Percentiles rank a stretch among this genome's conserved stretches.
Conservation (phyloP, 2,113 vertebrate genomes). For the Myiozetetes cayanensis region DNA sequence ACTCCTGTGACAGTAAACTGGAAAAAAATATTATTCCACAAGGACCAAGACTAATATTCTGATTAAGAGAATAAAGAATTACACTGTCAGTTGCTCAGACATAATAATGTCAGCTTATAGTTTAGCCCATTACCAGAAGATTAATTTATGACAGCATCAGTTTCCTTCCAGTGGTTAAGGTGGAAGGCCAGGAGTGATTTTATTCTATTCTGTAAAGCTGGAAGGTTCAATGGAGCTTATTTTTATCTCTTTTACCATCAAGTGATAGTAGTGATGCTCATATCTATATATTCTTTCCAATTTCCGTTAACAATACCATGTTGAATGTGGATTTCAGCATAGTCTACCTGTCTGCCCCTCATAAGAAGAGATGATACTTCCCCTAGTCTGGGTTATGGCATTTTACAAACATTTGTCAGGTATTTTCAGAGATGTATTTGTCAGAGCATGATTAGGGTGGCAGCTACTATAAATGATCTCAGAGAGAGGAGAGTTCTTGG, state of each 20-base stretch:
- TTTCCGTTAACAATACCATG: neutral
- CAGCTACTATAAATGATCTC: neutral
- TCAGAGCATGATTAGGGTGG: neutral
- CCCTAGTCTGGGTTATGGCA: neutral
- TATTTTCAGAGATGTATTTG: neutral
- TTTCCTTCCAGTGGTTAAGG: neutral
- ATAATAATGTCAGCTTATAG: neutral
- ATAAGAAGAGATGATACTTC: neutral
- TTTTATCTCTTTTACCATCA: neutral
- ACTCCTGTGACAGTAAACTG: neutral
- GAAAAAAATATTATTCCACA: neutral
- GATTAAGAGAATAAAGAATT: neutral
- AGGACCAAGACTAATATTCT: neutral
- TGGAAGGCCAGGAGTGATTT: neutral
- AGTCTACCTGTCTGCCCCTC: neutral
- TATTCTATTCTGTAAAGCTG: neutral
- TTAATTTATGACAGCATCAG: neutral
- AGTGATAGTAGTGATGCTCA: neutral
- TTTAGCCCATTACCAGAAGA: neutral
- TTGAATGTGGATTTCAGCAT: neutral
- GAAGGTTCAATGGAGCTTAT: neutral
- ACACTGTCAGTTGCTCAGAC: neutral
- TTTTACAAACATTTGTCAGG: neutral
- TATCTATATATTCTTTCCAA: neutral
- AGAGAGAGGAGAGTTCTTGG: neutral